Evolutionary conservation across 2,797 vertebrate species (phyloP), one percentile per base, ranked within the genome.

Genomic region (Schizopygopsis malacanthus): DNA sequence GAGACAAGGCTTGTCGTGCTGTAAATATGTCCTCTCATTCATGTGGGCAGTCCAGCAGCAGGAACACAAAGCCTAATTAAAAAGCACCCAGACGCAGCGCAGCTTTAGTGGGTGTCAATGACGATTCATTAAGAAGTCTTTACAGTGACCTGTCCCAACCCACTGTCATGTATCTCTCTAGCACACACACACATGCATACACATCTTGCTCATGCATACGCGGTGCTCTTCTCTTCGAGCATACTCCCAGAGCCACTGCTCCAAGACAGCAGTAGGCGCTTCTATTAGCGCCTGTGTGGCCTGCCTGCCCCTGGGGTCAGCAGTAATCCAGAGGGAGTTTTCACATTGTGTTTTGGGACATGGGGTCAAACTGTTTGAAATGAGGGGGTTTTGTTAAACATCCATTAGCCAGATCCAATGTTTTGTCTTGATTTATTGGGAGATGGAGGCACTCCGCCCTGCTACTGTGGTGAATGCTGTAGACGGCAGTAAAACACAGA

Each of bases 51-150:
- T 72, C n/a, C 81, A 22, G 25, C 52, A 10, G 2, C 10, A 93
- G 94, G 94, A 45, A 16, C 85, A 95, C 94, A 96, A 95, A 95
- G 95, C 90, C 94, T 95, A 93, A 96, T 96, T 95, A 95, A 95
- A 95, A 95, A 94, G 95, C 94, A 93, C 93, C 94, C 93, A 93
- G 93, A 94, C 92, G 88, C n/a, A 69, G 90, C 89, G 90, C 93
- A 92, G 93, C 94, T 94, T 91, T 89, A 87, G 94, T 95, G 95
- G 95, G 95, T 95, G 94, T 95, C 94, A 96, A 93, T 93, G 95
- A 96, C 94, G 93, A 93, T 95, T 94, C 95, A 96, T 96, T 95
- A 96, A 96, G 95, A 95, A 95, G 95, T 95, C 94, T 93, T 95
- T 95, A 95, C 92, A 92, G 95, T 94, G 93, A 94, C 94, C 90